Evolutionary conservation across 2,113 vertebrate species (phyloP).

Genomic region (Podilymbus podiceps): DNA sequence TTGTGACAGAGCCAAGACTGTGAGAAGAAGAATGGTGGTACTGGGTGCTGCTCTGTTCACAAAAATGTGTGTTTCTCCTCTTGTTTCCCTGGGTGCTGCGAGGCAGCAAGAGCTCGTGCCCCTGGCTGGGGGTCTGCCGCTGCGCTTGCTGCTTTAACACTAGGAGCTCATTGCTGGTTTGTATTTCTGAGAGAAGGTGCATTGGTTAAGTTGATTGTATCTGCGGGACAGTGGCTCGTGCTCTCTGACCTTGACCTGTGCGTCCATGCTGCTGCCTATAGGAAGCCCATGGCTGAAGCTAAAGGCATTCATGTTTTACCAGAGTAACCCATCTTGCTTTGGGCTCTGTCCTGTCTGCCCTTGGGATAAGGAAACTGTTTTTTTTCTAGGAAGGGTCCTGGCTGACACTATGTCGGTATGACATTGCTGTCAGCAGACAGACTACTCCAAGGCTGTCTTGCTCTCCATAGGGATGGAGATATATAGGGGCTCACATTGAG

Average conservation of each 20-base stretch:
- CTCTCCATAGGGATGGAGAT: neutral
- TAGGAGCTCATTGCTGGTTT: neutral
- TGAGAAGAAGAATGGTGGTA: neutral
- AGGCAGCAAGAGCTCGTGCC: neutral
- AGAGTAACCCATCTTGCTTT: neutral
- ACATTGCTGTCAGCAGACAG: neutral
- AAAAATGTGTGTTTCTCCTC: neutral
- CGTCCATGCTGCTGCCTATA: neutral
- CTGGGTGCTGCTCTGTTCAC: neutral
- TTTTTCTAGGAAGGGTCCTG: neutral
- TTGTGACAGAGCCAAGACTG: neutral
- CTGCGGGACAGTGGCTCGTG: accelerated
- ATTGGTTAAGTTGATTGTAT: neutral
- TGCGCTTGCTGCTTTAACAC: neutral
- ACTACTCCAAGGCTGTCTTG: neutral
- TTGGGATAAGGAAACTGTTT: neutral
- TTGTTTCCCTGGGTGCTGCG: neutral
- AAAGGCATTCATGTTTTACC: neutral
- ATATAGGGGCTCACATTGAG: neutral
- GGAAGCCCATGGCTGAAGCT: neutral
- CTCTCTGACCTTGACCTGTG: neutral
- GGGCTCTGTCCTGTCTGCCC: neutral
- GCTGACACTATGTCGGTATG: neutral
- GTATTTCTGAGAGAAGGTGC: neutral
- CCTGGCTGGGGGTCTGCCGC: neutral